Evolutionary conservation across 2,888 invertebrate genomes (phyloP).

Genomic region (Pasiphila rectangulata): DNA sequence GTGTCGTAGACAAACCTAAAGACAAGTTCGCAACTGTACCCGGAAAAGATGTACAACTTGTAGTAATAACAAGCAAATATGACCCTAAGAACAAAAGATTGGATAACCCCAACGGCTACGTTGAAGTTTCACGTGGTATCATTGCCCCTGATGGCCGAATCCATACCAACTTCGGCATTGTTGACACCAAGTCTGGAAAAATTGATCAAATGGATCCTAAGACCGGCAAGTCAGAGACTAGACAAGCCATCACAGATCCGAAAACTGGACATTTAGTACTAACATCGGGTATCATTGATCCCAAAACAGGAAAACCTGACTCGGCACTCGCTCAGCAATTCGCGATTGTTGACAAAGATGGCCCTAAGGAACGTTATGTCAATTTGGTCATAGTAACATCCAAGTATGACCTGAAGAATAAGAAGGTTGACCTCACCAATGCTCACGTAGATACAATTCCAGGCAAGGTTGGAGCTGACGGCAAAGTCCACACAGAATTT

Average conservation of each 20-base stretch:
- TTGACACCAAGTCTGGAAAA: slow-evolving; percentile 80
- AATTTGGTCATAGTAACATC: slow-evolving; percentile 75
- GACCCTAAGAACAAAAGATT: slow-evolving; percentile 80
- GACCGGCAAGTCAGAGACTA: slow-evolving; percentile 79
- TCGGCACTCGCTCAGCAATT: slow-evolving; percentile 76
- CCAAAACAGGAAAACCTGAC: slow-evolving; percentile 78
- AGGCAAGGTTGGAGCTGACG: slow-evolving; percentile 57
- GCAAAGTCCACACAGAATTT: slow-evolving; percentile 78
- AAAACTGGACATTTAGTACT: slow-evolving; percentile 72
- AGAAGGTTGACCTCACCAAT: slow-evolving; percentile 67
- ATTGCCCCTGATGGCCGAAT: slow-evolving; percentile 69
- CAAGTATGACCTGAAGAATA: slow-evolving; percentile 75
- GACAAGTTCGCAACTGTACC: slow-evolving; percentile 55
- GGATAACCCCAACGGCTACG: slow-evolving; percentile 78
- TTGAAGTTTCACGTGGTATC: slow-evolving; percentile 77
- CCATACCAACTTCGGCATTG: slow-evolving; percentile 78
- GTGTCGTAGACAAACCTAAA: slow-evolving; percentile 56
- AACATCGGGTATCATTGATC: slow-evolving; percentile 78
- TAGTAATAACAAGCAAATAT: slow-evolving; percentile 78
- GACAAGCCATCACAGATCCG: slow-evolving; percentile 79
- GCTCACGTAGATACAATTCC: slow-evolving; percentile 58
- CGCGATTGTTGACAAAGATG: slow-evolving; percentile 63
- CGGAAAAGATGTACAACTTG: slow-evolving; percentile 69
- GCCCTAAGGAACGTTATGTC: slow-evolving; percentile 60
- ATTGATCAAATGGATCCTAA: slow-evolving; percentile 78